Evolutionary conservation across 1,140 invertebrate species (phyloP), one percentile per base, ranked within the genome.

Genomic region (Drosophila kepulauana): DNA sequence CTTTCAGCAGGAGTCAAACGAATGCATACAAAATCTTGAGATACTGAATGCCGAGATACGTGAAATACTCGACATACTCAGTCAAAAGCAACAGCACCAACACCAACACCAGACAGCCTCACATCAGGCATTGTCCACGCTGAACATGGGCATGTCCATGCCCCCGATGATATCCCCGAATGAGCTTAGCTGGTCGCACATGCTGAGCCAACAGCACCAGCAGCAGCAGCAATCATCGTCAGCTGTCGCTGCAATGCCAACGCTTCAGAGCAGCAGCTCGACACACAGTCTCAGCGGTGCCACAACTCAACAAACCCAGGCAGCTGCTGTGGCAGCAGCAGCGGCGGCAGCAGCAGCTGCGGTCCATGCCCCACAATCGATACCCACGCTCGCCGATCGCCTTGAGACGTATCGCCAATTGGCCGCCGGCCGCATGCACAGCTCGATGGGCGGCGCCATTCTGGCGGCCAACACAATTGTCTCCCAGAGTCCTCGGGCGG

Each of bases 1-100:
- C 49, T 93, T 94, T 75, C 94, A 94, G 76, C 94, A 95, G 92
- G 95, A 95, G 85, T 94, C 95, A 0, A 95, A 94, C 16, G 95
- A 96, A 81, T 95, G 95, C 69, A 95, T 96, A 33, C 94, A 95
- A 64, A 96, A 94, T 76, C 91, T 96, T 70, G 95, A 96, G 79
- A 96, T 95, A 81, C 93, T 96, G 3, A 96, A 96, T 90, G 94
- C 94, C 0, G 95, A 96, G 91, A 96, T 96, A 62, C 93, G 95
- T 16, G 95, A 96, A 82, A 96, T 96, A 64, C 95, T 95, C 93
- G 94, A 95, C 41, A 95, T 96, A 43, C 91, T 96, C 13, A 94
- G 95, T 30, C 95, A 95, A 76, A 94, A 95, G 63, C 94, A 94
- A 20, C 74, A 81, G 6, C 81, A 76, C 0, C 75, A 86, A 5